Percentiles rank a stretch among this genome's conserved stretches.
These are phyloP conservation scores for Andrena dorsata DNA, from an alignment of 2,888 invertebrate species.

Conservation along the genomic window DNA sequence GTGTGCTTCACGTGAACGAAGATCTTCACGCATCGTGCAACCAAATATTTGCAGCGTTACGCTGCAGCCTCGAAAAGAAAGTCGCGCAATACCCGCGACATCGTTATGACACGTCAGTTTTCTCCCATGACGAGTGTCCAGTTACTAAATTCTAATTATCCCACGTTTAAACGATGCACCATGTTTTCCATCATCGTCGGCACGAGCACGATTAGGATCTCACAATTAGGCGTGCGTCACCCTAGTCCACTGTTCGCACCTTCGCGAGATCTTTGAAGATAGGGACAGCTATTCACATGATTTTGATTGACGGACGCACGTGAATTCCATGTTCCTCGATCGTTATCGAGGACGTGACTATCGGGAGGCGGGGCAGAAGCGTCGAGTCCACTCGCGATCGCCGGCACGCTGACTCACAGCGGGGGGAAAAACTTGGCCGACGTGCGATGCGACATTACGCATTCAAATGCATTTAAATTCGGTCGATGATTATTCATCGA, in stretches of 20 bases:
- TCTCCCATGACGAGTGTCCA: no score
- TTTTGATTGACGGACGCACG: conserved; percentile 9
- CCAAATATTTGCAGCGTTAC: background rate
- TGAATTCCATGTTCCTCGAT: background rate
- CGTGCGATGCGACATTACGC: background rate
- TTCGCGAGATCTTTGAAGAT: no score
- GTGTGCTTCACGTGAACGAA: background rate
- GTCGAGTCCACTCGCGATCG: background rate
- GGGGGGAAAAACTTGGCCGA: background rate
- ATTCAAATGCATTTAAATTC: conserved; percentile 14
- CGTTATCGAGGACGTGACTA: conserved; percentile 1
- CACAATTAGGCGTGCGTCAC: no score
- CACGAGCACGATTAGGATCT: no score
- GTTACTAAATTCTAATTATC: no score
- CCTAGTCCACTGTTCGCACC: no score
- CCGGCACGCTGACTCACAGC: conserved; percentile 16
- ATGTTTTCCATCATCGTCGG: no score
- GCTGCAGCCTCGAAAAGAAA: no score
- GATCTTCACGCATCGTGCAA: background rate
- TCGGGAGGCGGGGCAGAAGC: background rate
- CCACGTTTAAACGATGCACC: no score
- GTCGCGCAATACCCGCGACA: no score
- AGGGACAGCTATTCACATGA: background rate
- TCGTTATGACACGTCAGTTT: no score
- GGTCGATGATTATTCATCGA: conserved; percentile 3